A percentile compares a stretch with the other conserved stretches of the same genome.
These are phyloP conservation scores for Platycnemis pennipes DNA, from an alignment of 2,888 invertebrate species.

Conservation along the genomic window DNA sequence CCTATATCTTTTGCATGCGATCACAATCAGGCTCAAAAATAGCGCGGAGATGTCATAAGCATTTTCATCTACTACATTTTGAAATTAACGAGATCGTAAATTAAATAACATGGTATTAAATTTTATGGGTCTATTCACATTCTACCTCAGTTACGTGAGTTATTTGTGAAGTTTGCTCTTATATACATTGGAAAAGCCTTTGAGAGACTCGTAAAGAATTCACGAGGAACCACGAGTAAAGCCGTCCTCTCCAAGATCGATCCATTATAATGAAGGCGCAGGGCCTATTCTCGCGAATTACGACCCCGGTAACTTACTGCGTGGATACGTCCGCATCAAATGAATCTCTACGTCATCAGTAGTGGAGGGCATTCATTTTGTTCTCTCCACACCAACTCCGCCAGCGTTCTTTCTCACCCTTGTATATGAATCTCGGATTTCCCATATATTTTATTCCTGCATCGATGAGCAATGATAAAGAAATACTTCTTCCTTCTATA, in stretches of 20 bases:
- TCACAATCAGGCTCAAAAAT: no score
- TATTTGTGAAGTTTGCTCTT: not conserved
- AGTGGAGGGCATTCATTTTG: not conserved
- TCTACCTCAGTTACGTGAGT: no score
- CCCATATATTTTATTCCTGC: not conserved
- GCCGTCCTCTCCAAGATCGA: not conserved
- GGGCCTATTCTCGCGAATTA: not conserved
- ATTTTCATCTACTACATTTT: no score
- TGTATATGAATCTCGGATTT: not conserved
- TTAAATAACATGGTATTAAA: no score
- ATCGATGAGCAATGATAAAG: not conserved
- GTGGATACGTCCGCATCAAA: not conserved
- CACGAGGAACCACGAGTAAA: constrained; percentile 24
- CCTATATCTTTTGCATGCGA: no score
- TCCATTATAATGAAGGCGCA: not conserved
- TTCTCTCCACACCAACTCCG: not conserved
- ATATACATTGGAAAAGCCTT: not conserved
- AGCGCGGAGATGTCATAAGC: no score
- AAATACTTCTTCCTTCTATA: not conserved
- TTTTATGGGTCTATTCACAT: no score
- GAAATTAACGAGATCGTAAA: no score
- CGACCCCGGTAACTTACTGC: not conserved
- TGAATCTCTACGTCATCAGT: not conserved
- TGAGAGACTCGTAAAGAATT: not conserved
- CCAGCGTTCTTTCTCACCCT: not conserved